A percentile compares a stretch with the other conserved stretches of the same genome.
Conservation (phyloP, 2,888 invertebrate species). For the Drosophila pseudotalamancana region DNA sequence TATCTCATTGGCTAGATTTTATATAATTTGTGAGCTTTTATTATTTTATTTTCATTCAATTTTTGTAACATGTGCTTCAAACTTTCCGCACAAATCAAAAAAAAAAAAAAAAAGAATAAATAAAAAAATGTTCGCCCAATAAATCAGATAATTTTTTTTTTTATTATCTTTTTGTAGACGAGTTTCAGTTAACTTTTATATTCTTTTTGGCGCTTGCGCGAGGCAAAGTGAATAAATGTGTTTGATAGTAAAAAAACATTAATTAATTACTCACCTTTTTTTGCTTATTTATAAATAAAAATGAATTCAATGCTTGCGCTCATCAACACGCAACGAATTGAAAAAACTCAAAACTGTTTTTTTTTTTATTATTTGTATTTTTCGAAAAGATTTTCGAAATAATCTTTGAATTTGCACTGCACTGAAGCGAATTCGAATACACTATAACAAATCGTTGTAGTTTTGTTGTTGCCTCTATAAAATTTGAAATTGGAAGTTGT, state of each 20-base stretch:
- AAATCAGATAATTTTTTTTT: slow-evolving; percentile 46
- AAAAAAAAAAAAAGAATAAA: no score
- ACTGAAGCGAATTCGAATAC: slow-evolving; percentile 15
- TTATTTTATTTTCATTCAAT: slow-evolving; percentile 20
- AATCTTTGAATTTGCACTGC: slow-evolving; percentile 34
- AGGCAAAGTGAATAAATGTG: slow-evolving; percentile 15
- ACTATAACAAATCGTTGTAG: no score
- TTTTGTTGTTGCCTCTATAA: slow-evolving; percentile 38
- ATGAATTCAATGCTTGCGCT: slow-evolving; percentile 27
- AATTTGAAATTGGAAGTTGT: slow-evolving; percentile 4
- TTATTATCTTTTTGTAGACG: not conserved
- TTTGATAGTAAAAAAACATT: not conserved
- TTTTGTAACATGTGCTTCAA: slow-evolving; percentile 50
- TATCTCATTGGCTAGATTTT: slow-evolving; percentile 57
- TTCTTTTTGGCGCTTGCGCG: slow-evolving; percentile 24
- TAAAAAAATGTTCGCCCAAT: slow-evolving; percentile 31
- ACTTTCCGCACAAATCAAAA: slow-evolving; percentile 9
- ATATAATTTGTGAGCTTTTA: slow-evolving; percentile 53
- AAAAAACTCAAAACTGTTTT: slow-evolving; percentile 3
- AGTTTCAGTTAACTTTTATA: slow-evolving; percentile 19
- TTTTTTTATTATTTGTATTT: not conserved
- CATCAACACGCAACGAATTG: slow-evolving; percentile 6
- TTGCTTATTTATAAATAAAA: slow-evolving; percentile 50
- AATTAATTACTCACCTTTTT: slow-evolving; percentile 70
- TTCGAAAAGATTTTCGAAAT: slow-evolving; percentile 14